A percentile compares a stretch with the other conserved stretches of the same genome.
Evolutionary conservation across 2,888 invertebrate genomes (phyloP).

Genomic region (Lycia hirtaria): DNA sequence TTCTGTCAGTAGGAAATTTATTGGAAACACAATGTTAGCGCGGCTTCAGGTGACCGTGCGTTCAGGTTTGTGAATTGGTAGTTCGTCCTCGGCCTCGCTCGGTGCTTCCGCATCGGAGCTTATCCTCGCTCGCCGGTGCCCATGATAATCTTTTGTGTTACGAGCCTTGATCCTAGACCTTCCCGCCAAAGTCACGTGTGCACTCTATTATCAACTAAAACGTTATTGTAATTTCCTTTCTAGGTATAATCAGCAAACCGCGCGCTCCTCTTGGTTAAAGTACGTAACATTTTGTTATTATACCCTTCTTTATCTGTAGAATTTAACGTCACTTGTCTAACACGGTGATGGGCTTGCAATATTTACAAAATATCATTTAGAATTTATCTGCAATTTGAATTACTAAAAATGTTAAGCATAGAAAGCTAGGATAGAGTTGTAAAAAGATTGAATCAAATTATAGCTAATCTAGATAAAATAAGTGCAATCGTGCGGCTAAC

Average conservation of each 20-base stretch:
- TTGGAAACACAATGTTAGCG: slow-evolving; percentile 52
- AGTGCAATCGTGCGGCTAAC: slow-evolving; percentile 24
- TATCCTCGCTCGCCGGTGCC: slow-evolving; percentile 80
- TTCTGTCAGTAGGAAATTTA: slow-evolving; percentile 32
- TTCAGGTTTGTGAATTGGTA: slow-evolving; percentile 76
- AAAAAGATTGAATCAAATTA: background rate
- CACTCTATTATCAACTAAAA: slow-evolving; percentile 64
- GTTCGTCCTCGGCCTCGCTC: slow-evolving; percentile 81
- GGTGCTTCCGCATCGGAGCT: slow-evolving; percentile 79
- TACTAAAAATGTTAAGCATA: slow-evolving; percentile 8
- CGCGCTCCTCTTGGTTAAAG: slow-evolving; percentile 82
- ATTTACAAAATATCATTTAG: background rate
- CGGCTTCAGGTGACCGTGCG: slow-evolving; percentile 64
- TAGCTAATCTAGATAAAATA: slow-evolving; percentile 13
- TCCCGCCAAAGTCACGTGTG: slow-evolving; percentile 61
- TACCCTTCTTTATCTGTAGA: slow-evolving; percentile 12
- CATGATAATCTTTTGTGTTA: slow-evolving; percentile 79
- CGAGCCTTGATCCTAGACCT: slow-evolving; percentile 79
- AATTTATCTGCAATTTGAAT: slow-evolving; percentile 15
- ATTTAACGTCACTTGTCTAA: slow-evolving; percentile 19
- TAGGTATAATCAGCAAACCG: slow-evolving; percentile 84
- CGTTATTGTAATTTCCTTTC: slow-evolving; percentile 79
- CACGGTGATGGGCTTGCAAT: slow-evolving; percentile 25
- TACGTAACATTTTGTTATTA: slow-evolving; percentile 73
- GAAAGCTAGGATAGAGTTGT: background rate